phyloP scores from a whole-genome alignment of 2,888 invertebrate species.

The Athalia cordata region DNA sequence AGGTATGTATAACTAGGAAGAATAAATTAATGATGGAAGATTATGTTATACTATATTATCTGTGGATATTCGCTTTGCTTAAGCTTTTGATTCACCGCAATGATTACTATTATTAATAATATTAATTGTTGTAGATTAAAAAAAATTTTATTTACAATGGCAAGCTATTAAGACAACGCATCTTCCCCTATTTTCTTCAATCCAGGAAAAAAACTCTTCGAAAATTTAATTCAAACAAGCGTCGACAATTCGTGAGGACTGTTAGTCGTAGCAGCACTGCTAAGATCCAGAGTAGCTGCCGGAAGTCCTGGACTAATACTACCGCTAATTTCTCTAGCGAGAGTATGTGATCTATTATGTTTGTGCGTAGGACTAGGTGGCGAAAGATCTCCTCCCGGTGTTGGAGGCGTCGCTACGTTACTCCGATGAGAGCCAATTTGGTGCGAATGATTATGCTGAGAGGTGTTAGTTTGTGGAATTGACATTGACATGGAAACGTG shows the following conservation, averaged over 20 bases:
- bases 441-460: slow-evolving; percentile 53
- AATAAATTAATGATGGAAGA: background rate
- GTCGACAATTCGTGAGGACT: slow-evolving; percentile 83
- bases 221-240: slow-evolving; percentile 76
- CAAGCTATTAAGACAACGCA: slow-evolving; percentile 24
- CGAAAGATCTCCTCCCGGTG: slow-evolving; percentile 66
- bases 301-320: slow-evolving; percentile 81
- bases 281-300: slow-evolving; percentile 78
- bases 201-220: background rate
- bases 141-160: slow-evolving; percentile 9
- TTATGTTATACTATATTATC: slow-evolving; percentile 1
- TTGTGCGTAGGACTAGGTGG: slow-evolving; percentile 61
- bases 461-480: slow-evolving; percentile 45
- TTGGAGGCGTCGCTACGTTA: slow-evolving; percentile 62
- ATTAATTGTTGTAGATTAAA: background rate
- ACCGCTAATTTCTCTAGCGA: slow-evolving; percentile 76
- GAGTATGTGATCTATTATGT: slow-evolving; percentile 58
- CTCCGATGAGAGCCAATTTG: slow-evolving; percentile 49
- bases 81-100: slow-evolving; percentile 32
- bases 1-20: no score
- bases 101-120: background rate
- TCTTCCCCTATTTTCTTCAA: background rate
- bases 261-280: slow-evolving; percentile 80
- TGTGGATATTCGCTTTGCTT: background rate
- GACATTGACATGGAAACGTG: slow-evolving; percentile 59